phyloP scores from a whole-genome alignment of 2,113 vertebrate species.

The Strix uralensis region DNA sequence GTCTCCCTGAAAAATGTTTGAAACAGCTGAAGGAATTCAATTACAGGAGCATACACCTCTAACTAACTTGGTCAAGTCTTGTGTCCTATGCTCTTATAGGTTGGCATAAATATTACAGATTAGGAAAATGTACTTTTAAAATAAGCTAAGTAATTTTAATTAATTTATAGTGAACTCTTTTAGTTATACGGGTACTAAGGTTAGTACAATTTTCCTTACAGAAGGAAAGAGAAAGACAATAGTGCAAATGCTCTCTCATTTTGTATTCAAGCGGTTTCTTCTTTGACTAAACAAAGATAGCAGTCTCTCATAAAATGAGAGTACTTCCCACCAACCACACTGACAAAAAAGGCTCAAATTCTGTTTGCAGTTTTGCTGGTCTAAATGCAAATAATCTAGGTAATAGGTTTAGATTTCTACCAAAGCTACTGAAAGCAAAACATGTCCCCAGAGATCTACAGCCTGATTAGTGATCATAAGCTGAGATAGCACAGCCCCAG shows the following conservation, averaged over 20 bases:
- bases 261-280: not conserved
- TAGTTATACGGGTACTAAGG: not conserved
- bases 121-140: not conserved
- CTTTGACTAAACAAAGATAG: not conserved
- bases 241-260: constrained; percentile 32
- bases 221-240: not conserved
- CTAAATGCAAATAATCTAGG: constrained; percentile 8
- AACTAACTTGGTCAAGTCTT: not conserved
- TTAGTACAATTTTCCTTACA: not conserved
- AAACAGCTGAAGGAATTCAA: not conserved
- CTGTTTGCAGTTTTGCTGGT: not conserved
- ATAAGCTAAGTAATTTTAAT: not conserved
- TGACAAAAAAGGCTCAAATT: not conserved
- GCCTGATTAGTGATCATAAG: not conserved
- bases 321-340: not conserved
- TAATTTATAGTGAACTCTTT: not conserved
- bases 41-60: not conserved
- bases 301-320: not conserved
- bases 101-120: not conserved
- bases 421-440: not conserved
- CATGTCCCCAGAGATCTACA: not conserved
- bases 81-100: not conserved
- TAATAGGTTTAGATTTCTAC: not conserved
- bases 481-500: not conserved
- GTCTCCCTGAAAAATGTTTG: not conserved